These are phyloP conservation scores for Beris chalybata DNA, from an alignment of 2,888 invertebrate genomes.

Conservation along the genomic window DNA sequence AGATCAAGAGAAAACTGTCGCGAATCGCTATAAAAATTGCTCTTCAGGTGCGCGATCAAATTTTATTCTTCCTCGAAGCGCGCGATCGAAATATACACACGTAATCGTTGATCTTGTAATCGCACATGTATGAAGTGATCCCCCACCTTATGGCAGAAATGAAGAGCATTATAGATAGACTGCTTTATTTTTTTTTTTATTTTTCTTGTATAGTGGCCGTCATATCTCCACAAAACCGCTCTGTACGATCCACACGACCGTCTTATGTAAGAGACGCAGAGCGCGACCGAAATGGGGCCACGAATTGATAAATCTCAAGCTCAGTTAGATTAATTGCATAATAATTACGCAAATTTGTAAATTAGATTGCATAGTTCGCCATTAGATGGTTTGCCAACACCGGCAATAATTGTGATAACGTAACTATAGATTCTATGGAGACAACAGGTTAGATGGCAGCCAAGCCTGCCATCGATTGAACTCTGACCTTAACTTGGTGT, in stretches of 20 bases:
- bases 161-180: neutral
- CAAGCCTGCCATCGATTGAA: too few species aligned
- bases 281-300: slow-evolving; percentile 33
- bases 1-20: too few species aligned
- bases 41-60: too few species aligned
- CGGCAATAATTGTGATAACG: too few species aligned
- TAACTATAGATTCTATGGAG: too few species aligned
- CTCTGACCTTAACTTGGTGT: too few species aligned
- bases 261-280: slow-evolving; percentile 31
- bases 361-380: slow-evolving; percentile 31
- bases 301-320: slow-evolving; percentile 36
- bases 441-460: too few species aligned
- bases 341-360: slow-evolving; percentile 37
- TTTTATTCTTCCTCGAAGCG: too few species aligned
- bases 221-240: neutral
- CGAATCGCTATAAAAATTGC: too few species aligned
- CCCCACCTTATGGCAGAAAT: slow-evolving; percentile 8
- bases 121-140: slow-evolving; percentile 18
- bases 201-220: slow-evolving; percentile 3
- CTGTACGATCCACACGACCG: slow-evolving; percentile 3
- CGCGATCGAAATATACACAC: slow-evolving; percentile 1
- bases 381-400: too few species aligned
- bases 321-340: slow-evolving; percentile 37
- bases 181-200: neutral
- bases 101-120: slow-evolving; percentile 31